Evolutionary conservation across 2,888 invertebrate genomes (phyloP).

Genomic region (Ferrisia virgata): DNA sequence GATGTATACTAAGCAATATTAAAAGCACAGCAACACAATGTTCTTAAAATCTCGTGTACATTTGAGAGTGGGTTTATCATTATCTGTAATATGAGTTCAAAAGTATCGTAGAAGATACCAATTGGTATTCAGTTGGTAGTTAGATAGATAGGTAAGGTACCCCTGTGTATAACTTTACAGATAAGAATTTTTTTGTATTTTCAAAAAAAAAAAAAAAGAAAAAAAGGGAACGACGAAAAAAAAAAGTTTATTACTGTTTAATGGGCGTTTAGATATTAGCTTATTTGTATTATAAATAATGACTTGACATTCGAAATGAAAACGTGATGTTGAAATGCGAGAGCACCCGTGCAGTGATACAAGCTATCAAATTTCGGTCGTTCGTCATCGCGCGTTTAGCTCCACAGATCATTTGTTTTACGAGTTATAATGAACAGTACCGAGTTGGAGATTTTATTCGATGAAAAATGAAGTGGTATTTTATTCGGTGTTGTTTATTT

Average conservation of each 20-base stretch:
- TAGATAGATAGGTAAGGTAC: too few species aligned
- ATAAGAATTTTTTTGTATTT: too few species aligned
- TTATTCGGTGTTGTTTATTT: slow-evolving; percentile 15
- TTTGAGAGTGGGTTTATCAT: too few species aligned
- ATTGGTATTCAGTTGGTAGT: too few species aligned
- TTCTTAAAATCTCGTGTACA: background rate
- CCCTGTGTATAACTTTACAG: background rate
- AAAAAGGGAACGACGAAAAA: background rate
- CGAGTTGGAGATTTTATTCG: background rate
- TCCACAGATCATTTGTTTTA: background rate
- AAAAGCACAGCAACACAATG: background rate
- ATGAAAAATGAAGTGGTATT: slow-evolving; percentile 13
- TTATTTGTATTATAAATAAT: slow-evolving; percentile 15
- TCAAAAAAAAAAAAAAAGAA: background rate
- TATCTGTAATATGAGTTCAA: too few species aligned
- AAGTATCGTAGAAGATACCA: too few species aligned
- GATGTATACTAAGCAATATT: too few species aligned
- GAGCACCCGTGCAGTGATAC: slow-evolving; percentile 26
- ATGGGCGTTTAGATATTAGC: slow-evolving; percentile 23
- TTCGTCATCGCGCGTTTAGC: background rate
- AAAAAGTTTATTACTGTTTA: background rate
- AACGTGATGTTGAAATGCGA: slow-evolving; percentile 19
- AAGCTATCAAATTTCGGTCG: background rate
- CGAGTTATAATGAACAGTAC: background rate
- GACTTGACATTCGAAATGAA: slow-evolving; percentile 9